These are phyloP conservation scores for Gila robusta DNA, from an alignment of 2,797 vertebrate genomes.

Conservation along the genomic window DNA sequence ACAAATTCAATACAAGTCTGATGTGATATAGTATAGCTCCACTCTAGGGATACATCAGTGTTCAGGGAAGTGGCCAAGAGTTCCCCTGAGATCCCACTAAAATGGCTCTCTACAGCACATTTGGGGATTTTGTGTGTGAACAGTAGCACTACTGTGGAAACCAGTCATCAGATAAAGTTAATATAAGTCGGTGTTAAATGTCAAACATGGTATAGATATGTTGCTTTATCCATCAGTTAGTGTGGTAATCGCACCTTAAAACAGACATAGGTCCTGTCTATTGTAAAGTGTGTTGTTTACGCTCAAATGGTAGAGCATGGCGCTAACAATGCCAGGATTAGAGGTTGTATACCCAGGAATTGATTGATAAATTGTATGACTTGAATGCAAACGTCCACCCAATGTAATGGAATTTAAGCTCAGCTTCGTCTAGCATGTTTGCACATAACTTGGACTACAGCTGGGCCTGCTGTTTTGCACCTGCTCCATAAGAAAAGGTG, in stretches of 20 bases:
- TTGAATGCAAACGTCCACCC: not conserved
- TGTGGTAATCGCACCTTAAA: not conserved
- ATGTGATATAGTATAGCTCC: constrained; percentile 37
- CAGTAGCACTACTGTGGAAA: not conserved
- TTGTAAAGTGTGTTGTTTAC: not conserved
- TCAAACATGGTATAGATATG: not conserved
- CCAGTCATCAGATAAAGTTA: constrained; percentile 4
- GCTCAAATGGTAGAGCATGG: not conserved
- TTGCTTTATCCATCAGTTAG: not conserved
- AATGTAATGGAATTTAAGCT: not conserved
- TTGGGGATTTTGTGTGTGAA: constrained; percentile 36
- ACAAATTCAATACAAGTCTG: constrained; percentile 32
- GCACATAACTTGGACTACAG: not conserved
- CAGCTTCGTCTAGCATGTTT: not conserved
- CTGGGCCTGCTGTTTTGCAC: not conserved
- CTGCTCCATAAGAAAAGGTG: not conserved
- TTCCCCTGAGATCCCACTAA: constrained; percentile 44
- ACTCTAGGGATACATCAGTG: constrained; percentile 51
- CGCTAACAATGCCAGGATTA: not conserved
- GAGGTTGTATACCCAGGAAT: not conserved
- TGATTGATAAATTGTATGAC: not conserved
- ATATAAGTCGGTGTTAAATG: not conserved
- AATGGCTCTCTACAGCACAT: constrained; percentile 39
- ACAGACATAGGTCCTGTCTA: not conserved
- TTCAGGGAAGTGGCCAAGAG: constrained; percentile 28